These are phyloP conservation scores for Bos javanicus DNA, from an alignment of 2,113 vertebrate species.

Conservation along the genomic window DNA sequence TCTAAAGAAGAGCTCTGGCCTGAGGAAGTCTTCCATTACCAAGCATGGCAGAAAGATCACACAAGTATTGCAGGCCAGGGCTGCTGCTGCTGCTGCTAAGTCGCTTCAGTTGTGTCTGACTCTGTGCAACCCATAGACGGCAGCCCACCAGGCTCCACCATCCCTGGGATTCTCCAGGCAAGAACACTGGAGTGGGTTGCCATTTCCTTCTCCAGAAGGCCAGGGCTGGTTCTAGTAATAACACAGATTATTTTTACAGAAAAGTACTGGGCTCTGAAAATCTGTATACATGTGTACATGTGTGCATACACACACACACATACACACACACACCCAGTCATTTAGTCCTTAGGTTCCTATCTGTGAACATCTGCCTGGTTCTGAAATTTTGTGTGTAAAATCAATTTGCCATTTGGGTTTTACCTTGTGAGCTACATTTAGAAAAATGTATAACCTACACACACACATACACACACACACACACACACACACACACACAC, in stretches of 20 bases:
- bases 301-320: neutral
- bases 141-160: too few species aligned
- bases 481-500: neutral
- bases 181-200: too few species aligned
- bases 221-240: neutral
- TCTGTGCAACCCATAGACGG: too few species aligned
- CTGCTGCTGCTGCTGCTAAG: too few species aligned
- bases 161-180: too few species aligned
- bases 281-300: neutral
- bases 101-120: too few species aligned
- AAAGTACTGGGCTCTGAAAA: neutral
- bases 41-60: neutral
- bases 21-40: neutral
- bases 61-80: neutral
- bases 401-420: neutral
- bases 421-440: neutral
- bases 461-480: neutral
- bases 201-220: neutral
- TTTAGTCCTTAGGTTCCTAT: neutral
- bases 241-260: neutral
- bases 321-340: neutral
- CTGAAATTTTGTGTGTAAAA: neutral
- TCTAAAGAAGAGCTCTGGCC: neutral
- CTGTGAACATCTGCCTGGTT: neutral
- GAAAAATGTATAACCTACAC: neutral